Percentiles rank a stretch among this genome's conserved stretches.
phyloP scores from a whole-genome alignment of 2,888 invertebrate species.

The Drosophila testacea region DNA sequence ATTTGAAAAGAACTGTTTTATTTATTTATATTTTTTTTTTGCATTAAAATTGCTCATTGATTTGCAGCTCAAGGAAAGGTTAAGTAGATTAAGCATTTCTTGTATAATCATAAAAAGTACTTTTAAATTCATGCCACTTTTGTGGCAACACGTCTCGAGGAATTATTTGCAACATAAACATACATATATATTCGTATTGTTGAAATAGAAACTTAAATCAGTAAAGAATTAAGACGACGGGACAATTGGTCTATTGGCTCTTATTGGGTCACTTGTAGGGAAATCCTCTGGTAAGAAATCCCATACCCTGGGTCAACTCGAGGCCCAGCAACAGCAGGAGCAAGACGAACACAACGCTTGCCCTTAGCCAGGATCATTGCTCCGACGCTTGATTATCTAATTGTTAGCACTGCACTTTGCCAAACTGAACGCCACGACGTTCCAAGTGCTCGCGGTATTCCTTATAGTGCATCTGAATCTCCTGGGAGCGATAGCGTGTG shows the following conservation, averaged over 20 bases:
- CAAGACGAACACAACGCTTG: constrained; percentile 66
- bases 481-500: constrained; percentile 98
- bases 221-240: constrained; percentile 29
- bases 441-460: constrained; percentile 88
- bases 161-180: constrained; percentile 10
- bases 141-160: constrained; percentile 30
- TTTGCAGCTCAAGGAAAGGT: constrained; percentile 17
- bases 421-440: constrained; percentile 81
- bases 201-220: constrained; percentile 18
- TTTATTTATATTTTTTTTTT: neutral
- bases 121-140: constrained; percentile 35
- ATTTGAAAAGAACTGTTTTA: constrained; percentile 26
- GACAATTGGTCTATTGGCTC: constrained; percentile 19
- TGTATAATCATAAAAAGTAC: constrained; percentile 51
- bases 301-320: constrained; percentile 55
- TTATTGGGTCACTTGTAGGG: constrained; percentile 31
- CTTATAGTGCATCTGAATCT: constrained; percentile 94
- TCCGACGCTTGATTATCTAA: constrained; percentile 56
- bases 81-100: constrained; percentile 69
- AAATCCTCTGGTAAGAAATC: constrained; percentile 41
- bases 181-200: constrained; percentile 8
- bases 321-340: constrained; percentile 67
- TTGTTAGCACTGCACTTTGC: constrained; percentile 85
- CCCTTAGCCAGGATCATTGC: constrained; percentile 73
- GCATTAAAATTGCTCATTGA: constrained; percentile 42